Conservation (phyloP, 2,888 invertebrate species). For the Galerucella pusilla region DNA sequence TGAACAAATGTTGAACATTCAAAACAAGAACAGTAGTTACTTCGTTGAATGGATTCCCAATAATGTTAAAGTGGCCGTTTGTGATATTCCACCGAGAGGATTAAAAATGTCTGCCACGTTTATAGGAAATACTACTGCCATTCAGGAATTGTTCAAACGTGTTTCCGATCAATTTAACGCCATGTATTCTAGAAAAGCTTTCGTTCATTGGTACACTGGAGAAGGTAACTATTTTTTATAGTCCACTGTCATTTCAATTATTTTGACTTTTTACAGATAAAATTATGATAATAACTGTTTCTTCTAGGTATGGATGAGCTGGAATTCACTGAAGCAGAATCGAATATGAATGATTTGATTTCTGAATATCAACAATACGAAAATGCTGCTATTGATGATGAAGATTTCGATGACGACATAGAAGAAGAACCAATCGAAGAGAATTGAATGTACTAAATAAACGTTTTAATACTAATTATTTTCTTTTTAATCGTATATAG, state of each 20-base stretch:
- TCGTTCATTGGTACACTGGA: constrained; percentile 97
- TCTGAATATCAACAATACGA: constrained; percentile 96
- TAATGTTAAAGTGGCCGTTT: constrained; percentile 83
- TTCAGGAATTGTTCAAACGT: constrained; percentile 79
- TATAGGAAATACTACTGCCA: constrained; percentile 77
- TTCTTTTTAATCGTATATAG: too few relatives aligned
- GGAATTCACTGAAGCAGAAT: constrained; percentile 97
- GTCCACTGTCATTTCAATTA: not conserved
- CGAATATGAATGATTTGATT: constrained; percentile 92
- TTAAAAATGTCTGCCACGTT: constrained; percentile 84
- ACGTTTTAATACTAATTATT: not conserved
- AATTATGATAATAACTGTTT: not conserved
- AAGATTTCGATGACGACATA: constrained; percentile 79
- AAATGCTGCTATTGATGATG: constrained; percentile 90
- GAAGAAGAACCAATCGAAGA: constrained; percentile 45
- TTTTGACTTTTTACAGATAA: not conserved
- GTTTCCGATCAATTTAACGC: constrained; percentile 82
- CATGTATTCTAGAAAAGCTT: constrained; percentile 96
- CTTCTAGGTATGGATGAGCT: constrained; percentile 84
- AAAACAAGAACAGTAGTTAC: constrained; percentile 72
- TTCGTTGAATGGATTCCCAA: constrained; percentile 83
- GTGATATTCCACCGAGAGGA: constrained; percentile 81
- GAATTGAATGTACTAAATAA: constrained; percentile 6
- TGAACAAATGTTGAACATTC: constrained; percentile 77
- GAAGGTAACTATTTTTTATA: constrained; percentile 73